Evolutionary conservation across 2,113 vertebrate genomes (phyloP).

Genomic region (Vidua macroura): DNA sequence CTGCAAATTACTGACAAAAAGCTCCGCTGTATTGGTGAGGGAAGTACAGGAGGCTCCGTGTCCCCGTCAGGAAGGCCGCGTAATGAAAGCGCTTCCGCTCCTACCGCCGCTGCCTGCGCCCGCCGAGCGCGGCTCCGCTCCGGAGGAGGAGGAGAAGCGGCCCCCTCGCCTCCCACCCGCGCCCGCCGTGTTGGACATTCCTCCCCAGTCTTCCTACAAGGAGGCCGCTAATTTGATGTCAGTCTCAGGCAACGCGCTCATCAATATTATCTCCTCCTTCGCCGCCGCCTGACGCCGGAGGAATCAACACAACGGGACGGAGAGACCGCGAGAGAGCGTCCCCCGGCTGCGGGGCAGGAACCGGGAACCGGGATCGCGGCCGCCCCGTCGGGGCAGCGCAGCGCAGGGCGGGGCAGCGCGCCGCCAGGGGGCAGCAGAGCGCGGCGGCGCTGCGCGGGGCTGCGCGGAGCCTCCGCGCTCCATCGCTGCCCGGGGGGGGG

Average conservation of each 20-base stretch:
- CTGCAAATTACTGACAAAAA: slow-evolving; percentile 99
- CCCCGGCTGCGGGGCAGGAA: background rate
- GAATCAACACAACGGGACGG: slow-evolving; percentile 19
- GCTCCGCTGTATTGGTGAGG: slow-evolving; percentile 92
- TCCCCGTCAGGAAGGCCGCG: slow-evolving; percentile 86
- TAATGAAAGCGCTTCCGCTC: slow-evolving; percentile 79
- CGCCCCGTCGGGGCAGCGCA: background rate
- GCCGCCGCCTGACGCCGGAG: slow-evolving; percentile 27
- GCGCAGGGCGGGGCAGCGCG: background rate
- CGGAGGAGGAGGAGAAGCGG: slow-evolving; percentile 55
- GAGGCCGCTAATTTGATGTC: slow-evolving; percentile 84
- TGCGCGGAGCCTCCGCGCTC: background rate
- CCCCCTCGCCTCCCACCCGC: slow-evolving; percentile 74
- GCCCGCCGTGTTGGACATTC: slow-evolving; percentile 77
- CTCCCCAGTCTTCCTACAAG: slow-evolving; percentile 73
- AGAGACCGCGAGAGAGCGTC: background rate
- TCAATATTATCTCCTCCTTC: slow-evolving; percentile 82
- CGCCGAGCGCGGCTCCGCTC: slow-evolving; percentile 68
- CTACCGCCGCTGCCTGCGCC: slow-evolving; percentile 65
- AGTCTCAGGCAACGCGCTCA: slow-evolving; percentile 77
- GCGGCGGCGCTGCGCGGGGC: background rate
- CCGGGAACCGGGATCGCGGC: background rate
- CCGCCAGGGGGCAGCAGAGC: slow-evolving; percentile 21
- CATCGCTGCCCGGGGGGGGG: fast-evolving
- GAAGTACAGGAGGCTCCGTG: slow-evolving; percentile 82